These are phyloP conservation scores for Macrocentrus cingulum DNA, from an alignment of 1,140 invertebrate species.

Conservation along the genomic window DNA sequence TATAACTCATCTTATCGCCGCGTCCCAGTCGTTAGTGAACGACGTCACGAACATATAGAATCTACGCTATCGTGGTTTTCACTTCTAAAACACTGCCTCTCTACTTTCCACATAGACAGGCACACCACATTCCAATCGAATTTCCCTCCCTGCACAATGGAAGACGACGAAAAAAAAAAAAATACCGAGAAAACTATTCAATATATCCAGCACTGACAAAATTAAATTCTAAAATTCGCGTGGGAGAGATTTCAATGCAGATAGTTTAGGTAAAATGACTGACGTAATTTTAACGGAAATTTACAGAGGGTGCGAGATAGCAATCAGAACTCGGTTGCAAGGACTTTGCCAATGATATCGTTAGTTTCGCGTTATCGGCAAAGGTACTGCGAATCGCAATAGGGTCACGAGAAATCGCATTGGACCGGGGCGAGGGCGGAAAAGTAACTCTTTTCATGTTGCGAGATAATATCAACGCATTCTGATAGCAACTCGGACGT, in stretches of 20 bases:
- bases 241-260: no score
- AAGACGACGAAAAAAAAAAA: no score
- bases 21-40: conserved; percentile 12
- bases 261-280: not conserved
- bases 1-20: conserved; percentile 10
- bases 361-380: not conserved
- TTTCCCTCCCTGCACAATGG: no score
- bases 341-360: not conserved
- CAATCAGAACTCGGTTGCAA: not conserved
- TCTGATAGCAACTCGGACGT: no score
- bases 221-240: not conserved
- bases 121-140: not conserved
- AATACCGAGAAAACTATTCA: no score
- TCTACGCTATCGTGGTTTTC: conserved; percentile 14
- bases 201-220: no score
- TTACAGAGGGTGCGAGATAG: not conserved
- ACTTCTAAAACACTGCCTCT: conserved; percentile 9
- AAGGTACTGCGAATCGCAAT: not conserved
- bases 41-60: not conserved
- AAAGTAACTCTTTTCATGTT: no score
- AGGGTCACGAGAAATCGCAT: no score
- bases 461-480: no score
- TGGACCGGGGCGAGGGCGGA: no score
- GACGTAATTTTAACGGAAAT: not conserved
- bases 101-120: not conserved